phyloP scores from a whole-genome alignment of 2,797 vertebrate species.

The Phoeniculus purpureus region DNA sequence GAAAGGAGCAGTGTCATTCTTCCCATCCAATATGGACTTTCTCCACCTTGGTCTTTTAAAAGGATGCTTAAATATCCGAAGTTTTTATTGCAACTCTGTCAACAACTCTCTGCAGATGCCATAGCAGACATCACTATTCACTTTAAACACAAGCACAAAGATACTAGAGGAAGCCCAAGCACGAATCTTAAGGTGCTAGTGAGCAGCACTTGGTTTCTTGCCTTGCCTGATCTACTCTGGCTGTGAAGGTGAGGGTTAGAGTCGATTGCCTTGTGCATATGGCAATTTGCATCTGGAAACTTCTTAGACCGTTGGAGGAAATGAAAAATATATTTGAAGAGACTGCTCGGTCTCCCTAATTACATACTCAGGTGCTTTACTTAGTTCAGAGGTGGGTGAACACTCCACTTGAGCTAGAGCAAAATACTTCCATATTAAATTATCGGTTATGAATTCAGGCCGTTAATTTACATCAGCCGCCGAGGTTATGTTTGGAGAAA shows the following conservation, averaged over 20 bases:
- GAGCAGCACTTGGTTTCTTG: neutral
- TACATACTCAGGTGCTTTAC: constrained; percentile 26
- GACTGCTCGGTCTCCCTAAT: constrained; percentile 36
- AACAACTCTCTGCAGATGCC: neutral
- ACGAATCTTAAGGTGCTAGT: neutral
- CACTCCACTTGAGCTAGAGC: neutral
- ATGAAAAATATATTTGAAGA: constrained; percentile 29
- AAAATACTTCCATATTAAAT: constrained; percentile 43
- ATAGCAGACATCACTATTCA: neutral
- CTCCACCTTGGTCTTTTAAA: neutral
- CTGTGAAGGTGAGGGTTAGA: neutral
- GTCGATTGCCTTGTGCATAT: neutral
- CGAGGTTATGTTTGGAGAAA: neutral
- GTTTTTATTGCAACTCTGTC: neutral
- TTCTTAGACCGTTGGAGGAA: neutral
- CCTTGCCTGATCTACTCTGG: neutral
- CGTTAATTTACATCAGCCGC: neutral
- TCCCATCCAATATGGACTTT: neutral
- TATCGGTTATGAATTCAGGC: constrained; percentile 31
- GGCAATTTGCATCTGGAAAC: neutral
- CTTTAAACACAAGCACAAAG: neutral
- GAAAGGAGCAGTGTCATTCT: neutral
- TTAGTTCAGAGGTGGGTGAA: constrained; percentile 35
- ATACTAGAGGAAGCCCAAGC: neutral
- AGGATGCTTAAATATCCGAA: neutral